Evolutionary conservation across 1,140 invertebrate genomes (phyloP).

Genomic region (Neodiprion fabricii): DNA sequence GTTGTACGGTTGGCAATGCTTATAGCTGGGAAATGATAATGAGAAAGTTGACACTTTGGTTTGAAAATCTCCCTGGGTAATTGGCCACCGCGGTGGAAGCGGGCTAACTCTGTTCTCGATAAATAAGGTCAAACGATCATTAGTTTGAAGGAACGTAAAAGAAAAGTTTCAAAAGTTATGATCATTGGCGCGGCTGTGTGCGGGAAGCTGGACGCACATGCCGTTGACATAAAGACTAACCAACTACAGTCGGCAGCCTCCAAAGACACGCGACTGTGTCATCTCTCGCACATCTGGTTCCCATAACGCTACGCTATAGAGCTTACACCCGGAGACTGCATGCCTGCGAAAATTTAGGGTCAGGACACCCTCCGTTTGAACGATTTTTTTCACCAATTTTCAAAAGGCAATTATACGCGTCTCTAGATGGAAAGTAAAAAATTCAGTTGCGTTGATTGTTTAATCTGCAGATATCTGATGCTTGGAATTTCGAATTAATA

Average conservation of each 20-base stretch:
- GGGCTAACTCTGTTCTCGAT: constrained; percentile 40
- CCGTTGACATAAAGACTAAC: constrained; percentile 34
- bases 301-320: constrained; percentile 29
- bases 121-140: constrained; percentile 39
- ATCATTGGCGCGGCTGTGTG: constrained; percentile 22
- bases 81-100: constrained; percentile 24
- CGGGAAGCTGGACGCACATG: constrained; percentile 28
- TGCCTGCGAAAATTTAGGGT: too few relatives aligned
- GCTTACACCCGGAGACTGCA: background rate
- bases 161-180: constrained; percentile 32
- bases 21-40: constrained; percentile 33
- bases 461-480: too few relatives aligned
- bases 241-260: constrained; percentile 25
- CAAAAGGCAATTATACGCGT: too few relatives aligned
- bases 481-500: too few relatives aligned
- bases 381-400: too few relatives aligned
- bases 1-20: constrained; percentile 11
- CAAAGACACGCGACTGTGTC: constrained; percentile 18
- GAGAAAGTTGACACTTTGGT: constrained; percentile 33
- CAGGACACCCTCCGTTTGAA: too few relatives aligned
- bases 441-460: too few relatives aligned
- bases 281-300: constrained; percentile 42
- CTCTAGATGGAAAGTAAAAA: too few relatives aligned
- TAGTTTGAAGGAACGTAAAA: constrained; percentile 20
- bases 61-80: constrained; percentile 18